Base-by-base conservation (phyloP, 2,888 invertebrate genomes). In the Eledona agricola region DNA sequence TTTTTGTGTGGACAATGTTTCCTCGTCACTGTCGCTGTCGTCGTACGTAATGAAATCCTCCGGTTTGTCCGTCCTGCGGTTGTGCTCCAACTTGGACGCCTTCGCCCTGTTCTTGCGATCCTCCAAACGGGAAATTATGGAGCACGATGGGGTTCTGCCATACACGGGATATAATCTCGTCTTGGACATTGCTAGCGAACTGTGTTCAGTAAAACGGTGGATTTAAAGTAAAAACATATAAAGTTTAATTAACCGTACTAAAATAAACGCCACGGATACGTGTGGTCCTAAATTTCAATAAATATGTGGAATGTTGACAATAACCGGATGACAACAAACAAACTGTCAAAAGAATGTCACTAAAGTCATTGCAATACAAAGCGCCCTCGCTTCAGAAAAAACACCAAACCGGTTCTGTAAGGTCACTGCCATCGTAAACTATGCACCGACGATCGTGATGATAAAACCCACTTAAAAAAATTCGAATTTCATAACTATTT, bases 21-120 rank as follows among this genome's bases (percentile, higher is more conserved):
- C 92, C 62, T 91, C 90, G 57, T 93, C 93, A 52, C 90, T 92
- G 59, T 92, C 92, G 51, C 90, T 90, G 66, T 92, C 91, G 12
- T 93, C 91, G 69, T 93, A 93, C 58, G 89, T 89, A 4, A 93
- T 89, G 77, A 93, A 93, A 77, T 93, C 93, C 71, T 93, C 93
- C 0, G 90, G 90, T 69, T 93, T 93, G 60, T 93, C 93, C 0
- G 92, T 87, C 68, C 91, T 91, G 25, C 90, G 78, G 59, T 86
- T 85, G 63, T 88, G 83, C 70, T 90, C 90, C 77, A 86, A 78
- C 78, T 81, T 80, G 55, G 81, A 66, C 34, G 83, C 85, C 71
- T 82, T 83, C 2, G 83, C 83, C 70, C 86, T 86, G 0, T 84
- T 83, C 59, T 83, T 80, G 52, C 91, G 81, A 64, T 92, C 90